Conservation (phyloP, 2,797 vertebrate genomes). For the Aeoliscus strigatus region DNA sequence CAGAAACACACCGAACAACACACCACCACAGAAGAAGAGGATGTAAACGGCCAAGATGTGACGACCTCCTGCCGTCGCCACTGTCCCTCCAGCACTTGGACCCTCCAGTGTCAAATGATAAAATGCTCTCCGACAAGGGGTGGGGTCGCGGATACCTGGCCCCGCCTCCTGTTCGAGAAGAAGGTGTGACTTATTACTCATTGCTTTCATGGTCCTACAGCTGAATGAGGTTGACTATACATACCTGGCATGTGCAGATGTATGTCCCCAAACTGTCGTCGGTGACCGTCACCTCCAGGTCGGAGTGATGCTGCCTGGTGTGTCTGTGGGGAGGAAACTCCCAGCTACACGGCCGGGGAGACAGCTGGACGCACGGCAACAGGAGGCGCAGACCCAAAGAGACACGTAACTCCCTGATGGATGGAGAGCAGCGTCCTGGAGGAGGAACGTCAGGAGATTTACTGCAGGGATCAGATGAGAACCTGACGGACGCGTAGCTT, state of each 20-base stretch:
- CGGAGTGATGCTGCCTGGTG: conserved; percentile 67
- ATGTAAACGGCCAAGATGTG: conserved; percentile 75
- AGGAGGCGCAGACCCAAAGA: conserved; percentile 69
- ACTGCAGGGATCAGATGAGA: too few relatives aligned
- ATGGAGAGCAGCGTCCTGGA: conserved; percentile 67
- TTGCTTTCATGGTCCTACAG: too few relatives aligned
- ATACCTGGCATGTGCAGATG: conserved; percentile 78
- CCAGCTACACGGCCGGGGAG: conserved; percentile 79
- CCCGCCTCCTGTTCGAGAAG: conserved; percentile 53
- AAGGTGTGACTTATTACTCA: too few relatives aligned
- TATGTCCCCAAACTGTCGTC: conserved; percentile 74
- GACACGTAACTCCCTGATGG: conserved; percentile 65
- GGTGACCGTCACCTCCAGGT: conserved; percentile 78
- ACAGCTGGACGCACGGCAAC: conserved; percentile 79
- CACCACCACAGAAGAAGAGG: conserved; percentile 60
- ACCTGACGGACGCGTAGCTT: too few relatives aligned
- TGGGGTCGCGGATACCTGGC: conserved; percentile 49
- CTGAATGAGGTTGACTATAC: too few relatives aligned
- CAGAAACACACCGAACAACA: conserved; percentile 14
- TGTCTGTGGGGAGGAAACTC: conserved; percentile 67
- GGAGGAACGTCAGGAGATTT: too few relatives aligned
- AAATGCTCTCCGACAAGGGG: conserved; percentile 68
- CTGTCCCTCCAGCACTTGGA: conserved; percentile 31
- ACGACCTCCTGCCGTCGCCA: conserved; percentile 29
- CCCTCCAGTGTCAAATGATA: conserved; percentile 71